Base-by-base conservation (phyloP, 2,888 invertebrate genomes). In the Acleris literana region DNA sequence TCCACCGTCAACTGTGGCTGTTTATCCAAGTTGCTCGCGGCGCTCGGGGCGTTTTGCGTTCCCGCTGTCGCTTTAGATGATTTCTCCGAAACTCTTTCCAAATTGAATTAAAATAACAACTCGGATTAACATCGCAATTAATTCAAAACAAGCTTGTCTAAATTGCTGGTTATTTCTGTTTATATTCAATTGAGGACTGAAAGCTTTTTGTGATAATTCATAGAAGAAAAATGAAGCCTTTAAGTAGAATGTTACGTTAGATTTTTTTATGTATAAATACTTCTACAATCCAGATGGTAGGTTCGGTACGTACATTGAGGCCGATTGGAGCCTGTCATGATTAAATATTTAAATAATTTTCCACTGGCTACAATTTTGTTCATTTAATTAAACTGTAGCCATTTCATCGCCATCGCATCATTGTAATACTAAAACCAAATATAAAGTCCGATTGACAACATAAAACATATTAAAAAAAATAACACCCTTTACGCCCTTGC, bases 101-200 rank as follows among this genome's bases (percentile, higher is more conserved):
- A 54, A 65, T 60, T 60, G 48, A 64, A 60, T 65, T 65, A 51
- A 60, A 61, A 65, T 65, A 65, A 56, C 65, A 60, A 65, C 60
- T 65, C 48, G 11, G 54, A 59, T 64, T 59, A 60, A 55, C 54
- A 60, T 64, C 55, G 17, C 55, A 51, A 65, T 65, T 55, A 65
- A 60, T 60, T 65, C 55, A 55, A 56, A 65, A 65, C 60, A 65
- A 33, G 60, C 60, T 65, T 22, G 43, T 22, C 39, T 51, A 29
- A 53, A 51, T 48, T 22, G 48, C 48, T 44, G 25, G 13, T 51
- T 43, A 48, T 46, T 46, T 29, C n/a, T 22, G 18, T 56, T 55
- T 44, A 11, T 20, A n/a, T 7, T 46, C 46, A 46, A 46, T n/a
- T 46, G n/a, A 4, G 44, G 44, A 46, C 16, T 46, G n/a, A n/a